Conservation (phyloP, 2,113 vertebrate species). For the Cephalophus harveyi region DNA sequence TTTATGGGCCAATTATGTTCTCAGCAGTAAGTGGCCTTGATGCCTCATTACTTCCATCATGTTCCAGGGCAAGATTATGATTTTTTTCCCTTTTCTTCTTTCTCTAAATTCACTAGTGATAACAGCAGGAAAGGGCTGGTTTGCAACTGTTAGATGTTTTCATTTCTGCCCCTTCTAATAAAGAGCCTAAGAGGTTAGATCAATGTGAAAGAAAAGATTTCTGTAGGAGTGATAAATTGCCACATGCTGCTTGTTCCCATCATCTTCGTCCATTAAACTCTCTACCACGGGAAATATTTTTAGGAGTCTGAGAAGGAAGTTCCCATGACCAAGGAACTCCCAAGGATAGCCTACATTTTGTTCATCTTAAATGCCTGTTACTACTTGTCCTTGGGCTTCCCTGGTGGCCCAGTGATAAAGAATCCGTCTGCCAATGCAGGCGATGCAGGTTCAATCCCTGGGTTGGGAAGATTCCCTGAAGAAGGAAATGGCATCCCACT, state of each 20-base stretch:
- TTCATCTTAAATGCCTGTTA: neutral
- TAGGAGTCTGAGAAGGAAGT: neutral
- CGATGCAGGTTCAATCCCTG: neutral
- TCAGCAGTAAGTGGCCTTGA: slow-evolving; percentile 62
- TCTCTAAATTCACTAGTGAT: slow-evolving; percentile 56
- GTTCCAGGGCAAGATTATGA: slow-evolving; percentile 49
- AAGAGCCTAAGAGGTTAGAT: slow-evolving; percentile 32
- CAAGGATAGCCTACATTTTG: neutral
- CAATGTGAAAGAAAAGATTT: slow-evolving; percentile 5
- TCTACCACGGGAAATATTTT: neutral
- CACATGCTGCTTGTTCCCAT: neutral
- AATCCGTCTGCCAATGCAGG: neutral
- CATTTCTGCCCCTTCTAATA: neutral
- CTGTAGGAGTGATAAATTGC: neutral
- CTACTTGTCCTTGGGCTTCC: neutral
- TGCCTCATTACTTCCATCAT: slow-evolving; percentile 51
- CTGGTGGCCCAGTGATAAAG: neutral
- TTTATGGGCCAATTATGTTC: slow-evolving; percentile 51
- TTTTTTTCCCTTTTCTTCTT: slow-evolving; percentile 37
- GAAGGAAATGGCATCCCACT: neutral
- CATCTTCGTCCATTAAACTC: neutral
- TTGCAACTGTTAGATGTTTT: neutral
- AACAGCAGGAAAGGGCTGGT: slow-evolving; percentile 41
- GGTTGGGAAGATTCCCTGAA: neutral
- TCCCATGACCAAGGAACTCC: neutral